phyloP scores from a whole-genome alignment of 2,888 invertebrate genomes.

The Xestia ashworthii region DNA sequence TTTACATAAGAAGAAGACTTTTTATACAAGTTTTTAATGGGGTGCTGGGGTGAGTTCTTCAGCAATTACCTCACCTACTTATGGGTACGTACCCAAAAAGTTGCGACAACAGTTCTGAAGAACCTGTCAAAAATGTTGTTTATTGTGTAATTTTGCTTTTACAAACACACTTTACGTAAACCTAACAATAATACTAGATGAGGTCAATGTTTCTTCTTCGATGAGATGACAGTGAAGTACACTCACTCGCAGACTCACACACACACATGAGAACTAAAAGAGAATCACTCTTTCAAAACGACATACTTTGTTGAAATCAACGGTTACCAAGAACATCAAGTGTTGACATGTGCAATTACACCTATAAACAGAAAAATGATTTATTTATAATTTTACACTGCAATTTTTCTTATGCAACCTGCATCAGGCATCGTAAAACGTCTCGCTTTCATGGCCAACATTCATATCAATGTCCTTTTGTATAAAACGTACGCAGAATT shows the following conservation, averaged over 20 bases:
- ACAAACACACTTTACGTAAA: background rate
- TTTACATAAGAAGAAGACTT: background rate
- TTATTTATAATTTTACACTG: conserved; percentile 47
- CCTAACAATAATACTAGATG: background rate
- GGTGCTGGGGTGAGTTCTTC: background rate
- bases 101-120: too few species aligned
- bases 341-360: conserved; percentile 32
- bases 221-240: background rate
- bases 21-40: too few species aligned
- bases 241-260: too few species aligned
- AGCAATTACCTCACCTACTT: background rate
- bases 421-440: conserved; percentile 45
- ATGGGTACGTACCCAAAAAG: background rate
- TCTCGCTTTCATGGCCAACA: conserved; percentile 54
- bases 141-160: background rate
- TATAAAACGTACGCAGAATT: conserved; percentile 55
- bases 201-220: background rate
- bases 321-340: conserved; percentile 12
- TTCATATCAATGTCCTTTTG: conserved; percentile 51
- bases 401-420: conserved; percentile 53
- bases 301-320: background rate
- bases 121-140: too few species aligned
- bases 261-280: background rate
- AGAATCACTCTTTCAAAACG: conserved; percentile 1
- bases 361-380: conserved; percentile 46